Evolutionary conservation across 2,797 vertebrate species (phyloP).

Genomic region (Chaetophractus vellerosus): DNA sequence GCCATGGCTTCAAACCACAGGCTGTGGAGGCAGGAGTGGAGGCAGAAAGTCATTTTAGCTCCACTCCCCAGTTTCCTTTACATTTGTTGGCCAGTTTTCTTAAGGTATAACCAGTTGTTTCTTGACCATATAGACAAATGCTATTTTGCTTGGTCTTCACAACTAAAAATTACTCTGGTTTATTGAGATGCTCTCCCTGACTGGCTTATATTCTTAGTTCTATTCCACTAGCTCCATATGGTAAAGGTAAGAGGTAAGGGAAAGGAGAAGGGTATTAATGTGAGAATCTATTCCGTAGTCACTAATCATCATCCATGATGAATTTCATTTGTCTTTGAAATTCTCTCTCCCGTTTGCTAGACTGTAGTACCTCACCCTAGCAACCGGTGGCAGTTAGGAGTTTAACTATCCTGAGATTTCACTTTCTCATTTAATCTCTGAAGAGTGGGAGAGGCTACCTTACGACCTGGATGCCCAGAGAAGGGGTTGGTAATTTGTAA

Average conservation of each 20-base stretch:
- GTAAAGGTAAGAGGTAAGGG: neutral
- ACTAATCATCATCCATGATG: neutral
- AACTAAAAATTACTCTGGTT: neutral
- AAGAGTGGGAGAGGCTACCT: neutral
- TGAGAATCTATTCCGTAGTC: neutral
- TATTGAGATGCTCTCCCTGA: neutral
- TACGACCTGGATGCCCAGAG: neutral
- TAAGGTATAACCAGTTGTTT: neutral
- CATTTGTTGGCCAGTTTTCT: neutral
- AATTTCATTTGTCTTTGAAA: neutral
- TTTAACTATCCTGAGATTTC: neutral
- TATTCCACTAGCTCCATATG: neutral
- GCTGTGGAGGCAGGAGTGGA: neutral
- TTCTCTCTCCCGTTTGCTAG: neutral
- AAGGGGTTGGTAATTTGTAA: neutral
- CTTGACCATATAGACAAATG: neutral
- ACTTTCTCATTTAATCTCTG: neutral
- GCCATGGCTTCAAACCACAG: neutral
- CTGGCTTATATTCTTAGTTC: slow-evolving; percentile 6
- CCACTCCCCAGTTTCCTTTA: neutral
- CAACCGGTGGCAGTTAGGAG: neutral
- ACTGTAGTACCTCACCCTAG: neutral
- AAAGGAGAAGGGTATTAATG: neutral
- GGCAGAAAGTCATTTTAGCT: neutral
- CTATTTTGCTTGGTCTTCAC: neutral